phyloP scores from a whole-genome alignment of 2,888 invertebrate species.

The Apeira syringaria region DNA sequence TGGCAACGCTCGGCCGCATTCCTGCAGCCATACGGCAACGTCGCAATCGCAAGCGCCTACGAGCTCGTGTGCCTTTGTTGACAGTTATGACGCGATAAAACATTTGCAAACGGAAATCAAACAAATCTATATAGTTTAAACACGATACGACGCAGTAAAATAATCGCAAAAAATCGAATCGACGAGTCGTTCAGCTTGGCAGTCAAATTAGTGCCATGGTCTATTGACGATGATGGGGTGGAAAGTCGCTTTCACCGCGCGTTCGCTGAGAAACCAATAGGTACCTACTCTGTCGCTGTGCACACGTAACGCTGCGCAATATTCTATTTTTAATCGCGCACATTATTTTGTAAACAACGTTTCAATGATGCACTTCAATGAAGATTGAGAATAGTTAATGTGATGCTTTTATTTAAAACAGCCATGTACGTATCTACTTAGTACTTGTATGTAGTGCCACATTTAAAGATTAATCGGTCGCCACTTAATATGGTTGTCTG shows the following conservation, averaged over 20 bases:
- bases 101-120: slow-evolving; percentile 53
- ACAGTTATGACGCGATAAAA: slow-evolving; percentile 57
- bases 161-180: neutral
- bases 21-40: slow-evolving; percentile 67
- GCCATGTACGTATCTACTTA: no score
- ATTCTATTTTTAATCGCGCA: slow-evolving; percentile 35
- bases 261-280: slow-evolving; percentile 15
- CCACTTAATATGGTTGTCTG: no score
- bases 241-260: slow-evolving; percentile 44
- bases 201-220: slow-evolving; percentile 11
- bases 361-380: slow-evolving; percentile 8
- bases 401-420: no score
- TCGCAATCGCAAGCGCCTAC: slow-evolving; percentile 57
- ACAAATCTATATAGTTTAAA: neutral
- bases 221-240: slow-evolving; percentile 34
- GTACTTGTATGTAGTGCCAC: no score
- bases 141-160: no score
- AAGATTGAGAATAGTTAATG: neutral
- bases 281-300: slow-evolving; percentile 16
- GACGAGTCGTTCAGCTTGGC: slow-evolving; percentile 15
- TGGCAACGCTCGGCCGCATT: slow-evolving; percentile 77
- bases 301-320: slow-evolving; percentile 19
- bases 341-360: slow-evolving; percentile 17
- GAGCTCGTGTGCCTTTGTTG: slow-evolving; percentile 57
- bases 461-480: no score